Base-by-base conservation (phyloP, 2,797 vertebrate genomes). In the Lacerta viridis region DNA sequence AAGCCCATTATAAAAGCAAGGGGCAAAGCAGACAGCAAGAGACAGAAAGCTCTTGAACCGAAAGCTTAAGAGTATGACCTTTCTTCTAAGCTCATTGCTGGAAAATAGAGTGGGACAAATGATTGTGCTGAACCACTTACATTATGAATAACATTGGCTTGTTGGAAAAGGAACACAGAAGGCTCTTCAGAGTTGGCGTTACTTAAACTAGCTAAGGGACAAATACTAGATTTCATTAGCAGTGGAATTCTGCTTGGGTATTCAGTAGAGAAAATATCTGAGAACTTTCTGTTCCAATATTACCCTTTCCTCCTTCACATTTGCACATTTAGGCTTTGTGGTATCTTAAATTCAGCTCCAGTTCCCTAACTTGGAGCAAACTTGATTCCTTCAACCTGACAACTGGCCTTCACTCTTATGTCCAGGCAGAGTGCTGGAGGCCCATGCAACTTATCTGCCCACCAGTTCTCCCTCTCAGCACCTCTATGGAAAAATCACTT, bases 1-100 rank as follows among this genome's bases (percentile, higher is more conserved):
- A 90, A 85, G 20, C 36, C 17, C 43, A 61, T 82, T 83, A 86
- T 61, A 59, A 86, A 80, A 80, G 29, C 17, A 46, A 46, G 66
- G 61, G 83, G 78, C 86, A 85, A 69, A n/a, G 27, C 29, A 55
- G 41, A 85, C n/a, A 81, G 83, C 23, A 27, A 25, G 6, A 84
- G 61, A 46, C 71, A 84, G 83, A 75, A 81, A 81, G 23, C 36
- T 87, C 29, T 23, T 75, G 78, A 81, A 85, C 55, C 27, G 27
- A 18, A 39, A 5, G 78, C 71, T 81, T 59, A 80, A n/a, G 3
- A 36, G 4, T 6, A 39, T 85, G 59, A 85, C 71, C 82, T 87
- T 85, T 76, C 20, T 61, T 25, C 36, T 69, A 81, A 88, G 13
- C 18, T 25, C 59, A 85, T 29, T 10, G 23, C 41, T 27, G 10